A percentile compares a stretch with the other conserved stretches of the same genome.
Evolutionary conservation across 2,888 invertebrate species (phyloP).

Genomic region (Allophyes oxyacanthae): DNA sequence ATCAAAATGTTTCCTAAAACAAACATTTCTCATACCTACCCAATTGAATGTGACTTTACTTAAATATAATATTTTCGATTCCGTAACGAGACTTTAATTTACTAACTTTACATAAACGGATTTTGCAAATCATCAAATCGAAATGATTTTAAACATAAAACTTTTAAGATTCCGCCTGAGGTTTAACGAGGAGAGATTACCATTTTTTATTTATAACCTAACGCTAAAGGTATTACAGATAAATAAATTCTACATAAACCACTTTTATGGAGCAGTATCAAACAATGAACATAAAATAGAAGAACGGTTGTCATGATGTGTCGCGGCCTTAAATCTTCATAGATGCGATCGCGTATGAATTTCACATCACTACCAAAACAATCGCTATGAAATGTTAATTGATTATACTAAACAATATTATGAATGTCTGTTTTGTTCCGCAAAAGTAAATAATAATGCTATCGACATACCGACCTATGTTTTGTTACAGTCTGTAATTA

Average conservation of each 20-base stretch:
- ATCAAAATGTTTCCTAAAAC: conserved; percentile 3
- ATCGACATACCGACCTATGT: no score
- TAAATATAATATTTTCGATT: neutral
- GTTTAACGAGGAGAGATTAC: conserved; percentile 21
- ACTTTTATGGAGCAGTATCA: conserved; percentile 11
- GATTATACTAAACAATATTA: no score
- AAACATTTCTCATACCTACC: neutral
- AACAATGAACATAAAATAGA: conserved; percentile 16
- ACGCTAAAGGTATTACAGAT: conserved; percentile 6
- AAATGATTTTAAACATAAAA: conserved; percentile 15
- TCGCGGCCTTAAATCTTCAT: neutral
- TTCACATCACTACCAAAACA: neutral
- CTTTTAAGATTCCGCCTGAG: conserved; percentile 14
- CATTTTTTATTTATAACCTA: conserved; percentile 22
- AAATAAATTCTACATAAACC: conserved; percentile 20
- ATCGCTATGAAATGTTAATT: neutral
- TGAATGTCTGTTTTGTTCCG: no score
- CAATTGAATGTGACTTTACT: neutral
- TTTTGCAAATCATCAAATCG: conserved; percentile 11
- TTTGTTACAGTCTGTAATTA: no score
- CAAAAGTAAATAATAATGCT: no score
- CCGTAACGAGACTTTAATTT: conserved; percentile 2
- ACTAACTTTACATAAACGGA: conserved; percentile 9
- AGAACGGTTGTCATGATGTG: neutral
- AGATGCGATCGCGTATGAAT: neutral